Base-by-base conservation (phyloP, 2,797 vertebrate species). In the Bufotes viridis region DNA sequence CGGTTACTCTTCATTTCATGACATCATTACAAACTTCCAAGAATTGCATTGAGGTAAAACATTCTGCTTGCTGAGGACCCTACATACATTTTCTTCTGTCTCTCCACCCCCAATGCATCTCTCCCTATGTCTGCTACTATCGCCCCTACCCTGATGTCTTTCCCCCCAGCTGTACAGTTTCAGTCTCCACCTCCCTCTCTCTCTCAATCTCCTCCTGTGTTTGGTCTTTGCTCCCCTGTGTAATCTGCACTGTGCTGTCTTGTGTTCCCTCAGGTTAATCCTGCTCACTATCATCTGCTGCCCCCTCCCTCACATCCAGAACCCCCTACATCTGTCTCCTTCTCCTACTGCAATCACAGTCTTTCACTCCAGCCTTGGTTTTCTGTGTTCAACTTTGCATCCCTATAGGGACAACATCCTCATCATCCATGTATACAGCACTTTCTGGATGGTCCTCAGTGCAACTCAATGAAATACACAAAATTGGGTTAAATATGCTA, bases 191-290 rank as follows among this genome's bases (percentile, higher is more conserved):
- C 78, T 53, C 80, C 60, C 60, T 72, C 67, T 83, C 67, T 83
- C 51, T 26, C 29, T 70, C 84, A n/a, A 20, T 58, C 78, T 75
- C 55, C 15, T 60, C 0, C 0, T 18, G 75, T 14, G 0, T 1
- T 0, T 22, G 20, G 5, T 17, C 0, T 67, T 72, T 72, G 63
- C 65, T 74, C 88, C 85, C 88, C 79, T 70, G 72, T 78, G 84
- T 89, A 89, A 89, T 89, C 88, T 87, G 63, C 80, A 61, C 81
- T 88, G 78, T 81, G 82, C 67, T 75, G 58, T 82, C 72, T 82
- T 81, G 82, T 84, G 88, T 84, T 89, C 88, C 88, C 88, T 87
- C 88, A 89, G 88, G 88, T 89, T 87, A 89, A 89, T 89, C 88
- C 88, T 61, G 42, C 85, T 78, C 80, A 72, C 88, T 42, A 78